phyloP scores from a whole-genome alignment of 2,113 vertebrate species.

The Paratilapia polleni region DNA sequence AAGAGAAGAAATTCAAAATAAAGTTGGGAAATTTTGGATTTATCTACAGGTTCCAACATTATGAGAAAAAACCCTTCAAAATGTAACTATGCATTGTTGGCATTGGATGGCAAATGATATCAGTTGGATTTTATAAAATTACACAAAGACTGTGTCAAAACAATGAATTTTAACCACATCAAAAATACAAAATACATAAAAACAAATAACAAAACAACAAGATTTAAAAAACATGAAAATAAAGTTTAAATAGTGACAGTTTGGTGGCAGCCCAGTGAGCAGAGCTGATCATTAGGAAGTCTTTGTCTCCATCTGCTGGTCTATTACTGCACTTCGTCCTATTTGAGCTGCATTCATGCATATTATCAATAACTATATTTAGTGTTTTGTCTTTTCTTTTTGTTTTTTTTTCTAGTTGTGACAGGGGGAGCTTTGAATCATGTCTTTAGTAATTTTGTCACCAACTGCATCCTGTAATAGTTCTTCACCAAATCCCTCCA shows the following conservation, averaged over 20 bases:
- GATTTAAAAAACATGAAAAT: neutral
- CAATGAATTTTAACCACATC: neutral
- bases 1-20: neutral
- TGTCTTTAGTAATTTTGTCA: no score
- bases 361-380: neutral
- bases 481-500: no score
- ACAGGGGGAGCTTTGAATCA: no score
- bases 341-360: neutral
- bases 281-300: neutral
- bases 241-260: neutral
- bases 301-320: constrained; percentile 66
- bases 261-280: no score
- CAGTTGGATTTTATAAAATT: neutral
- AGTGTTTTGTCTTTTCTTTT: no score
- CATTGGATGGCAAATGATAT: neutral
- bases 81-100: neutral
- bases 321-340: neutral
- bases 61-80: no score
- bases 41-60: neutral
- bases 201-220: neutral
- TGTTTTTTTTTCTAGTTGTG: no score
- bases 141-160: accelerated
- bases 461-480: no score
- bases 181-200: neutral
- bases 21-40: accelerated